Evolutionary conservation across 2,797 vertebrate genomes (phyloP), one percentile per base, ranked within the genome.

Genomic region (Austrolebias charrua): DNA sequence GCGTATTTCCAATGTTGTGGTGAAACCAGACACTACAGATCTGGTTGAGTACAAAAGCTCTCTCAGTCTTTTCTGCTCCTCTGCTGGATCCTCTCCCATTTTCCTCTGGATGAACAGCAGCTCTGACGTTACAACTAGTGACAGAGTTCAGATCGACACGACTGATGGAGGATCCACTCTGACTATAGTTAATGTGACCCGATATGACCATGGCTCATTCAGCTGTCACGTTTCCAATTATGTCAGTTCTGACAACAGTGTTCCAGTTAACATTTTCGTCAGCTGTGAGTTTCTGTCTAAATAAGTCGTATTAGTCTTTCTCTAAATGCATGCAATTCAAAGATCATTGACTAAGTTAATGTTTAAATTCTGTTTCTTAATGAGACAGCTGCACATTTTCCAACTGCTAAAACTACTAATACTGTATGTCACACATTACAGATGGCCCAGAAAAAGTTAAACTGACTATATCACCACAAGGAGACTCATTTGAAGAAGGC

Each of bases 71-170:
- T 84, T 63, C 55, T 92, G 91, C 73, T 82, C 76, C 6, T 66
- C 66, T 28, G 68, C 71, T 6, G 90, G 87, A 48, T 83, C 86
- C 6, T 63, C 74, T 1, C 61, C 59, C 12, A 69, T 70, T 14
- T 86, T 81, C 69, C 61, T 55, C 20, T 92, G 91, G 90, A 31
- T 80, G 29, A 90, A 91, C n/a, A 11, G 69, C 69, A 89, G 81
- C 70, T 81, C 81, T 42, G 55, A 45, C 28, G 45, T 93, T 15
- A 79, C 54, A 55, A 6, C 33, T 10, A 70, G 60, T n/a, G 57
- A 43, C 3, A 66, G 66, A 40, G 66, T 86, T 60, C 66, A 73
- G 40, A 44, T 90, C 57, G 12, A 43, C 31, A 33, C 31, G 9
- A n/a, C 63, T 24, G 73, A 69, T 46, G 63, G 66, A 56, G 52